Evolutionary conservation across 2,888 invertebrate species (phyloP).

Genomic region (Cosmia trapezina): DNA sequence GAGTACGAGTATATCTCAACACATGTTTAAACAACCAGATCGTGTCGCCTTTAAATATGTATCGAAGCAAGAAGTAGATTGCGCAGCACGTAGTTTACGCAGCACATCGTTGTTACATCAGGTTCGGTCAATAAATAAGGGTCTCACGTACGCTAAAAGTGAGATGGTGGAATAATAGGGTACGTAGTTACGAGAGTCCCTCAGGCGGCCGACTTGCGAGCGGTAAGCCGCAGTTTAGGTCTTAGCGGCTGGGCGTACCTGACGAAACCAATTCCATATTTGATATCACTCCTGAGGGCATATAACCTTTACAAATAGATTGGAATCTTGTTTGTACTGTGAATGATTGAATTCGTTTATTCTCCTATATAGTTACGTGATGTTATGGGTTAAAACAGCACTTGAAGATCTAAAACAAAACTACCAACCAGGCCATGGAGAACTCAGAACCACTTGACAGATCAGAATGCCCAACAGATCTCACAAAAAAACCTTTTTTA

Average conservation of each 20-base stretch:
- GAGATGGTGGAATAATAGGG: constrained; percentile 81
- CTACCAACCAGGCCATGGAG: background rate
- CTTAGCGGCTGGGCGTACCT: constrained; percentile 69
- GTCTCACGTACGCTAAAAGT: constrained; percentile 76
- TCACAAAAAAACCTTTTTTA: background rate
- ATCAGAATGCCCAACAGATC: no score
- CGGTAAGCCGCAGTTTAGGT: constrained; percentile 77
- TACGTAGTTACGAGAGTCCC: constrained; percentile 75
- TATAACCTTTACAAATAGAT: constrained; percentile 69
- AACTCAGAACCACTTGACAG: background rate
- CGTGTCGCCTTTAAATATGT: constrained; percentile 70
- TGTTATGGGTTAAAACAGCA: background rate
- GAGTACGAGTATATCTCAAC: background rate
- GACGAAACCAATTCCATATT: constrained; percentile 73
- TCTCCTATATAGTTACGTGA: constrained; percentile 10
- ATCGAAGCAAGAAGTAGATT: constrained; percentile 68
- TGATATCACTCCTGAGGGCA: constrained; percentile 67
- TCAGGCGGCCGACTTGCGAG: constrained; percentile 74
- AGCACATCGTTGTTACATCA: constrained; percentile 73
- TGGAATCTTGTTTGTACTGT: constrained; percentile 48
- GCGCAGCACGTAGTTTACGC: constrained; percentile 71
- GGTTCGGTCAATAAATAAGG: constrained; percentile 79
- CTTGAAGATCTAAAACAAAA: background rate
- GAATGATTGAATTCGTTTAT: constrained; percentile 46
- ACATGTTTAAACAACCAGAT: constrained; percentile 48